These are phyloP conservation scores for Promerops cafer DNA, from an alignment of 2,113 vertebrate genomes.

Conservation along the genomic window DNA sequence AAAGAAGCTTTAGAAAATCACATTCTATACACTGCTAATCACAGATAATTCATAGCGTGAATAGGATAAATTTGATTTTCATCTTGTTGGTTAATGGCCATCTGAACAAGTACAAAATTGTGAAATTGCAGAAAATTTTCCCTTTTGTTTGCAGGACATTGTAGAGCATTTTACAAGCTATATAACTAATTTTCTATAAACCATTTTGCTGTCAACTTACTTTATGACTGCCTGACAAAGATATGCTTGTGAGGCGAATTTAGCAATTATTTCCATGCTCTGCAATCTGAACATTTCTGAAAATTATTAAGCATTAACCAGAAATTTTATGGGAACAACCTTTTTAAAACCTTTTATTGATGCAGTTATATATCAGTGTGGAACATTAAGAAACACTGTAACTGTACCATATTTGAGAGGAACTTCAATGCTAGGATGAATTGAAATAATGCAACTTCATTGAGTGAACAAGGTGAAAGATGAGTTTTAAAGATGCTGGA, in stretches of 20 bases:
- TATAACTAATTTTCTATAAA: slow-evolving; percentile 52
- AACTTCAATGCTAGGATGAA: neutral
- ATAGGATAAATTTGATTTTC: slow-evolving; percentile 58
- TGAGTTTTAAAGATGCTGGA: neutral
- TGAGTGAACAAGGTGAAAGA: neutral
- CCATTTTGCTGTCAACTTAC: slow-evolving; percentile 40
- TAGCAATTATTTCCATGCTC: neutral
- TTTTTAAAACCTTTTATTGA: neutral
- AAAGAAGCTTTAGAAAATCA: slow-evolving; percentile 63
- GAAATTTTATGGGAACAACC: neutral
- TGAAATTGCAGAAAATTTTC: slow-evolving; percentile 54
- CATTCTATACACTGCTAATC: slow-evolving; percentile 58
- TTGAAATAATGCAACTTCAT: neutral
- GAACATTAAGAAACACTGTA: neutral
- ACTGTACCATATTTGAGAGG: neutral
- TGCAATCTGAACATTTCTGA: neutral
- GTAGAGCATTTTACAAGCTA: slow-evolving; percentile 33
- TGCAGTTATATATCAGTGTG: neutral
- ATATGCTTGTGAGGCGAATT: slow-evolving; percentile 23
- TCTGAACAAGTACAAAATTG: slow-evolving; percentile 35
- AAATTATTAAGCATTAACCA: slow-evolving; percentile 21
- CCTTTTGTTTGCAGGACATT: slow-evolving; percentile 41
- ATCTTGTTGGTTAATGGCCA: slow-evolving; percentile 51
- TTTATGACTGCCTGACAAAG: slow-evolving; percentile 41
- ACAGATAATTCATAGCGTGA: slow-evolving; percentile 53